Conservation (phyloP, 1,140 invertebrate genomes). For the Cherax quadricarinatus region DNA sequence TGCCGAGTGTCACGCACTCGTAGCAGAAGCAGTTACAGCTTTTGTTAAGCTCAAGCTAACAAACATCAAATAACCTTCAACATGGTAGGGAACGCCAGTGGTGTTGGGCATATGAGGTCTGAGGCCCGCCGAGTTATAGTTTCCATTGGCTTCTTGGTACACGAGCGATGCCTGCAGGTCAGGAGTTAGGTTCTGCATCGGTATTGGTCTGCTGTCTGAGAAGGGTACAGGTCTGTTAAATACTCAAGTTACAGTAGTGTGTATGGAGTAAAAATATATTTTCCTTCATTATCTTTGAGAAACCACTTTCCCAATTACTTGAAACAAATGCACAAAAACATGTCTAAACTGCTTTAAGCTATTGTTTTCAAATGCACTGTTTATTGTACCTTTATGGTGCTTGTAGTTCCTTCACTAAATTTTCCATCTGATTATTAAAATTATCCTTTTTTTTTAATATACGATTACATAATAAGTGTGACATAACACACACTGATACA, state of each 20-base stretch:
- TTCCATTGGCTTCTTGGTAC: background rate
- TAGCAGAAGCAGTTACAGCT: conserved; percentile 8
- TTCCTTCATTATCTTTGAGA: background rate
- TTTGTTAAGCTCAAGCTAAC: conserved; percentile 3
- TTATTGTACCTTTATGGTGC: no score
- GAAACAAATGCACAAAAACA: background rate
- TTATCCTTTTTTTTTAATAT: background rate
- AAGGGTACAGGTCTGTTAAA: conserved; percentile 11
- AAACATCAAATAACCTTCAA: conserved; percentile 20
- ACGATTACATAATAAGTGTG: background rate
- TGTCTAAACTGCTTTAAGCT: background rate
- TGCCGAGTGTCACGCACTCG: background rate
- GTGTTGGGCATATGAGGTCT: no score
- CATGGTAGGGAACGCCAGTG: background rate
- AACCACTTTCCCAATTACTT: background rate
- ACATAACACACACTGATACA: background rate
- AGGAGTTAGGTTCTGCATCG: background rate
- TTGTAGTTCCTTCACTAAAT: background rate
- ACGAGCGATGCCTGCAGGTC: background rate
- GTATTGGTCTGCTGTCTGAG: background rate
- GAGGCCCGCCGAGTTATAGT: no score
- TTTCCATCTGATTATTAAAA: background rate
- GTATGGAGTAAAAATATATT: background rate
- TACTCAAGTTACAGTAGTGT: conserved; percentile 7
- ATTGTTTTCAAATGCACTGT: no score